Evolutionary conservation across 2,888 invertebrate genomes (phyloP).

Genomic region (Heliconius sara): DNA sequence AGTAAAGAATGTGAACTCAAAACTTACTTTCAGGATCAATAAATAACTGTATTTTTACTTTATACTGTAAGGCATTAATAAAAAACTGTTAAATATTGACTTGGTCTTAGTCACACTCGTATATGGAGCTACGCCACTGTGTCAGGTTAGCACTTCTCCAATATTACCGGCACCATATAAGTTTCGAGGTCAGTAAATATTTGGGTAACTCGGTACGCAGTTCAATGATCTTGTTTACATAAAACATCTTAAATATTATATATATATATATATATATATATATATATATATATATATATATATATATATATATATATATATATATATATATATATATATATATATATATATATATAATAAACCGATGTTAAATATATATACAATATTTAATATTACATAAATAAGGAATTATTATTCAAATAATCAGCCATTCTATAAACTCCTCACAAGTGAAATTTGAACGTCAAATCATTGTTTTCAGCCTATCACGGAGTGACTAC

Average conservation of each 20-base stretch:
- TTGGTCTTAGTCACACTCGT: neutral
- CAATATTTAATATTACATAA: too few relatives aligned
- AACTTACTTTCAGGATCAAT: neutral
- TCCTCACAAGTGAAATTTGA: too few relatives aligned
- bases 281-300: too few relatives aligned
- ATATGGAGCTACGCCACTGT: neutral
- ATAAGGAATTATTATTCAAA: too few relatives aligned
- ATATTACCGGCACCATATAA: neutral
- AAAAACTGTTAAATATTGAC: slow-evolving; percentile 21
- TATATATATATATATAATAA: too few relatives aligned
- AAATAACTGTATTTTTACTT: slow-evolving; percentile 15
- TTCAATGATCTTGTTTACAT: slow-evolving; percentile 25
- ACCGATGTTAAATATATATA: too few relatives aligned
- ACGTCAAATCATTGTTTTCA: too few relatives aligned
- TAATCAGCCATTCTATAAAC: too few relatives aligned
- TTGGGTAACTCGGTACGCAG: slow-evolving; percentile 7
- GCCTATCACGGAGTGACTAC: too few relatives aligned
- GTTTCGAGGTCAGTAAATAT: slow-evolving; percentile 36
- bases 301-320: too few relatives aligned
- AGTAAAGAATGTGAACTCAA: neutral
- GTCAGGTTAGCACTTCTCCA: slow-evolving; percentile 9
- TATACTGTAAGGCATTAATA: neutral
- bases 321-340: too few relatives aligned
- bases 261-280: too few relatives aligned
- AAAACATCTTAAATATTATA: neutral